Conservation (phyloP, 2,797 vertebrate genomes). For the Hydrolagus colliei region DNA sequence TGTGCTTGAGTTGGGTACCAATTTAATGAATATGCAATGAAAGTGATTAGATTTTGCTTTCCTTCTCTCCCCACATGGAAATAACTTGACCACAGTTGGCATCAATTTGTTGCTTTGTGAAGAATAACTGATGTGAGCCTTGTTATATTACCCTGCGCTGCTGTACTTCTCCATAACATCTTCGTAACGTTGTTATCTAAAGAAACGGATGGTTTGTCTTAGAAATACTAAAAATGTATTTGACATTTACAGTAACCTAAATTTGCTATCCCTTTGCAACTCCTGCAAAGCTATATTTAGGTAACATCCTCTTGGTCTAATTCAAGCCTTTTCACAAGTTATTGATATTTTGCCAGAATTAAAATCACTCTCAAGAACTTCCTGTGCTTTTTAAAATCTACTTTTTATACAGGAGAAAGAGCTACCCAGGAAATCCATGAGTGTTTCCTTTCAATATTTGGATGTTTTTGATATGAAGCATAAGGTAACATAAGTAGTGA, state of each 20-base stretch:
- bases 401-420: not conserved
- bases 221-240: not conserved
- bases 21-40: no score
- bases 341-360: not conserved
- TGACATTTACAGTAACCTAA: not conserved
- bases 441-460: not conserved
- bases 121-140: not conserved
- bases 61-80: no score
- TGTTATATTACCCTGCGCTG: not conserved
- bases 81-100: no score
- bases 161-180: not conserved
- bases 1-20: no score
- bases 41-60: no score
- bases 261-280: not conserved
- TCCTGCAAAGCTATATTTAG: not conserved
- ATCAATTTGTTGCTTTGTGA: no score
- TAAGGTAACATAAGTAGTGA: not conserved
- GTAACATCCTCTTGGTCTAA: not conserved
- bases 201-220: not conserved
- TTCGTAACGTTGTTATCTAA: not conserved
- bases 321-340: not conserved
- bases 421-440: not conserved
- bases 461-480: not conserved
- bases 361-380: not conserved
- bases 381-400: not conserved